Evolutionary conservation across 2,797 vertebrate species (phyloP), one percentile per base, ranked within the genome.

Genomic region (Betta splendens): DNA sequence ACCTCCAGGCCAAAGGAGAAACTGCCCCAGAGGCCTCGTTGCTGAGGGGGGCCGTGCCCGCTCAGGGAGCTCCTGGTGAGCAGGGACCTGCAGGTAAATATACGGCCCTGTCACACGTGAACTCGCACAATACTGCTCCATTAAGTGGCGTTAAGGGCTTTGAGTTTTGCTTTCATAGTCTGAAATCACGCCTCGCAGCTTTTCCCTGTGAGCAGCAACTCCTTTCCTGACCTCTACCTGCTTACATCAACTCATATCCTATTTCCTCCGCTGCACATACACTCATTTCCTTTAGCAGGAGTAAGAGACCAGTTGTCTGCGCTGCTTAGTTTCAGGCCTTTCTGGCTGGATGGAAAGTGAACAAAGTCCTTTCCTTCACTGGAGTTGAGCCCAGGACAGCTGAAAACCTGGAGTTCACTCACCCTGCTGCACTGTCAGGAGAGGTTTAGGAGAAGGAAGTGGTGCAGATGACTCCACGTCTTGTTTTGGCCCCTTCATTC

Each of bases 11-110:
- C 3, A 84, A 90, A 83, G 89, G 72, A 1, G 63, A 25, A 58
- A 69, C 33, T 36, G 69, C 78, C 53, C 69, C 75, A 0, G 85
- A 91, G 13, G 51, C 87, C 0, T 77, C 87, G 15, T 77, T 77
- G 5, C 85, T 94, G 55, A 91, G 90, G 89, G 94, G 94, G 35
- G 86, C 90, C 7, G 72, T 83, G 0, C 85, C 92, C 0, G 80
- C 92, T 53, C 92, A 83, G 13, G 94, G 93, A 50, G 92, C 89
- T 69, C 94, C 94, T 0, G 94, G 94, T 68, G 87, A 86, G 64
- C 90, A 89, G 85, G 91, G 93, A 46, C 91, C 91, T 40, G 79
- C 84, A 77, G 92, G 91, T 92, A 73, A 8, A 44, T 75, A 8
- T 37, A 47, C 45, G 49, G 36, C 3, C 1, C 26, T 53, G 47